Conservation (phyloP, 2,113 vertebrate species). For the Petromus typicus region DNA sequence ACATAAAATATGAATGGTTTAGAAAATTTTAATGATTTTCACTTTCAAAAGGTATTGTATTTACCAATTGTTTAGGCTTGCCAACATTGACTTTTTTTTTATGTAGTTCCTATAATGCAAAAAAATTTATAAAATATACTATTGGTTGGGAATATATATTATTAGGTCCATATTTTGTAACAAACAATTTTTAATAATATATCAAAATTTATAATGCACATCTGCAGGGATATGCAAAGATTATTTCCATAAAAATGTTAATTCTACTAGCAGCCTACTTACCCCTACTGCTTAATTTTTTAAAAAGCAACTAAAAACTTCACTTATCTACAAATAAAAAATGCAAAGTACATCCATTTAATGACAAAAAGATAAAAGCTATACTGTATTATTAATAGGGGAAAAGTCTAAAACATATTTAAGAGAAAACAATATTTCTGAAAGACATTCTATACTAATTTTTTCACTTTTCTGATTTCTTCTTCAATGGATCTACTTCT, state of each 20-base stretch:
- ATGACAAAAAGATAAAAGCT: constrained; percentile 37
- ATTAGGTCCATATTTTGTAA: not conserved
- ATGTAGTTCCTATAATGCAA: not conserved
- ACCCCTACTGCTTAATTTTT: constrained; percentile 1
- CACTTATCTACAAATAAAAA: not conserved
- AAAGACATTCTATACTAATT: constrained; percentile 44
- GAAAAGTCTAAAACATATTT: constrained; percentile 21
- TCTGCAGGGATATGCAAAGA: constrained; percentile 8
- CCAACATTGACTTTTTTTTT: not conserved
- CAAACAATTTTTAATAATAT: constrained; percentile 4
- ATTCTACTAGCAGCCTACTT: too few species aligned
- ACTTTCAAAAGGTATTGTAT: not conserved
- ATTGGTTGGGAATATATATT: not conserved
- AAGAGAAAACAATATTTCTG: constrained; percentile 43
- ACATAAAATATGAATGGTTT: not conserved
- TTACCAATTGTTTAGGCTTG: not conserved
- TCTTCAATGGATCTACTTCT: not conserved
- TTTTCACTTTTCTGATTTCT: not conserved
- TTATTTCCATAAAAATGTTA: constrained; percentile 32
- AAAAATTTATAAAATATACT: constrained; percentile 40
- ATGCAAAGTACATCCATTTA: not conserved
- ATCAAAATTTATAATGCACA: not conserved
- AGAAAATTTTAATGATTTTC: not conserved
- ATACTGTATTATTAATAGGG: not conserved
- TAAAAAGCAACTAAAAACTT: constrained; percentile 33